Conservation (phyloP, 2,113 vertebrate genomes). For the Rissa tridactyla region DNA sequence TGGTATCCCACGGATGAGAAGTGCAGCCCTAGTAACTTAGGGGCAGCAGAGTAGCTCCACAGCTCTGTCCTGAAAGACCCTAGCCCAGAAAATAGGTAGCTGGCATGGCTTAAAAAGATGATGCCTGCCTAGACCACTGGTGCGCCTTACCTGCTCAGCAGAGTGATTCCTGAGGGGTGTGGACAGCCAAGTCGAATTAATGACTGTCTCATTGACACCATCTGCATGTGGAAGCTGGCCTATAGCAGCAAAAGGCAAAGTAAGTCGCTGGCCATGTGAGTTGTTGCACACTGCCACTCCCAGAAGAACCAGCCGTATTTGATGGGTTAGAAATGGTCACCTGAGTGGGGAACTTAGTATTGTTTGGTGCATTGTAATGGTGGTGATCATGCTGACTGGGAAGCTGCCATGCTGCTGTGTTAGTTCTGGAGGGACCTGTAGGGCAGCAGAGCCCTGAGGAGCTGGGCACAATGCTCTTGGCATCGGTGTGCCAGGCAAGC, state of each 20-base stretch:
- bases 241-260: not conserved
- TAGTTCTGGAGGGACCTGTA: not conserved
- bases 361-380: not conserved
- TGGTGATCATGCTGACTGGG: not conserved
- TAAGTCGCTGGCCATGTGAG: not conserved
- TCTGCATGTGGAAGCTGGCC: not conserved
- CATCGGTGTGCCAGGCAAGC: not conserved
- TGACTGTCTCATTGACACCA: not conserved
- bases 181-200: not conserved
- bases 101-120: not conserved
- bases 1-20: not conserved
- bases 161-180: not conserved
- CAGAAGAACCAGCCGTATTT: not conserved
- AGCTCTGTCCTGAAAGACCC: not conserved
- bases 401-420: not conserved
- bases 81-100: not conserved
- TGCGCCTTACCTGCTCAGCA: not conserved
- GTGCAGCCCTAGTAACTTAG: not conserved
- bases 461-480: not conserved
- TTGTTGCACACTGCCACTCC: not conserved
- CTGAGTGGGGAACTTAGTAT: fast-evolving
- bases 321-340: not conserved
- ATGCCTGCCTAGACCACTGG: not conserved
- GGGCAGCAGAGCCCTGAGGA: not conserved
- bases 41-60: not conserved